Evolutionary conservation across 2,797 vertebrate species (phyloP), one percentile per base, ranked within the genome.

Genomic region (Neosilurus mollespiculum): DNA sequence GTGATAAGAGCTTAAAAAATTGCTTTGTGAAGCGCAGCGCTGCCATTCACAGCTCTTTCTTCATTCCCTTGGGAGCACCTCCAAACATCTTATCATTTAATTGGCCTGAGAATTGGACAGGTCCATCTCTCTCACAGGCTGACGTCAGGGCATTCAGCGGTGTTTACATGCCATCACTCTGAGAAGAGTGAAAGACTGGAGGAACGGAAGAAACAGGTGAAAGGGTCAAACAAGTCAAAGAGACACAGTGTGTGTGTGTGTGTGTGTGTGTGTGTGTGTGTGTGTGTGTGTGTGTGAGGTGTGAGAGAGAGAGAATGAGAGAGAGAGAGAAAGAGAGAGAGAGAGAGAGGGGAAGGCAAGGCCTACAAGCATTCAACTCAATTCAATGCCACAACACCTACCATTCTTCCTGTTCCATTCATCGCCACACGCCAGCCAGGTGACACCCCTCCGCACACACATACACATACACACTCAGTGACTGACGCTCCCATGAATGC

Each of bases 81-180:
- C 79, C 80, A 83, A 86, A 72, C 84, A 82, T 66, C 87, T 88
- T 88, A 88, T 88, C 87, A 87, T 84, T 88, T 88, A 88, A 88
- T 88, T 88, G 87, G 86, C 86, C 75, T 54, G 71, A 88, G 86
- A 81, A 85, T 84, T 85, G 86, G 84, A 85, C 84, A 34, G 30
- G 73, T 87, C 86, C 86, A 82, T 84, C 86, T 75, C 64, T 62
- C 73, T 81, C 66, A 24, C 26, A 14, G 37, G 34, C 76, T 77
- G 85, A 85, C 81, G 82, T 81, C 71, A 24, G 49, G 71, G 75
- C 73, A 85, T 88, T 88, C 77, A 78, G 58, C 72, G 22, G 65
- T 84, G 85, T 85, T 86, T 88, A 87, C 87, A 77, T 64, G 78
- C 61, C 22, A 24, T 70, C 58, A 56, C 30, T 56, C 59, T 26